Base-by-base conservation (phyloP, 2,113 vertebrate genomes). In the Thamnophis sirtalis region DNA sequence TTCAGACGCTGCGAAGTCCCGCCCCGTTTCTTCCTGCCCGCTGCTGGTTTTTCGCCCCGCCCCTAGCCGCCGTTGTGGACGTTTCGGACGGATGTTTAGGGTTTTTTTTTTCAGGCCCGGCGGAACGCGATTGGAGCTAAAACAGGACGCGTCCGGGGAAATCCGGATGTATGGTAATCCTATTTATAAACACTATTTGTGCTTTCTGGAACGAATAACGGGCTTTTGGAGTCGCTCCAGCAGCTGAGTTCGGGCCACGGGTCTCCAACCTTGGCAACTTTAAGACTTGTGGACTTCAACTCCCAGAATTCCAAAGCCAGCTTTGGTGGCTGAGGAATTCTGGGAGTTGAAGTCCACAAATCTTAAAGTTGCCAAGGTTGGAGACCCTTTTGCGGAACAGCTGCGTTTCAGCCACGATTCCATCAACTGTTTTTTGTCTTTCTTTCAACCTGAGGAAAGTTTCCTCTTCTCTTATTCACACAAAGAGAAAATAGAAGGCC, bases 41-140 rank as follows among this genome's bases (percentile, higher is more conserved):
- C 2, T 33, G 15, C n/a, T 68, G 60, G 60, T 5, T 10, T 68
- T 68, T 68, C 28, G 60, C 4, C 9, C 60, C 2, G 0, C 13
- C 15, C 3, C 6, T 8, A 3, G 0, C 9, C 1, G 33, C 6
- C n/a, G 13, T 0, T 19, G n/a, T 6, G 68, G 17, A 38, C 68
- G 7, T 80, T 80, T 80, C 68, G 6, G 33, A 1, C 7, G 68
- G 33, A 15, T 80, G 33, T 80, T 80, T 9, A 6, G 55, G 43
- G 43, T 43, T 8, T 3, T 26, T 9, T 21, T 68, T 38, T 80
- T 17, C 3, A 38, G n/a, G 68, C 17, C 68, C 68, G n/a, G 38
- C 33, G 68, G 68, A 21, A 8, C 68, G 68, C 33, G 33, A 38
- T 21, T 80, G 68, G 33, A 38, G 33, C 68, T 80, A 38, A 80